Evolutionary conservation across 53 echinoderm and acorn worm species (phyloP).

Genomic region (Glandiceps talaboti): DNA sequence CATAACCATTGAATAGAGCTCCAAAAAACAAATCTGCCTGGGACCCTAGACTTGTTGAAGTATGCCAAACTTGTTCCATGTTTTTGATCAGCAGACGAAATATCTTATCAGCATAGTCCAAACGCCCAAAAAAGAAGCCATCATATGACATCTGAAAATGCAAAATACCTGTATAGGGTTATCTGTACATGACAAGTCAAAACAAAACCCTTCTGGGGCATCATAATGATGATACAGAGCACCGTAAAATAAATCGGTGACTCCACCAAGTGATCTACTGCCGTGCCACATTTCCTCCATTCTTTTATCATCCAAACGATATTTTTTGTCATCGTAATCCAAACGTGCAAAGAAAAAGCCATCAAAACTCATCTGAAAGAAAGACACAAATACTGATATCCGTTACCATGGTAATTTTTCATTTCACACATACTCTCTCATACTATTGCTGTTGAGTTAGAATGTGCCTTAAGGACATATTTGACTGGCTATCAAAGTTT

Average conservation of each 20-base stretch:
- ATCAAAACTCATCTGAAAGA: slow-evolving; percentile 96
- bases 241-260: slow-evolving; percentile 68
- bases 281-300: slow-evolving; percentile 91
- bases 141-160: slow-evolving; percentile 29
- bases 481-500: too few relatives aligned
- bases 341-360: slow-evolving; percentile 89
- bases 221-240: slow-evolving; percentile 59
- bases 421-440: too few relatives aligned
- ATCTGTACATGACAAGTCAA: slow-evolving; percentile 50
- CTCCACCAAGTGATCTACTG: slow-evolving; percentile 42
- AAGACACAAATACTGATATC: too few relatives aligned
- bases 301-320: slow-evolving; percentile 27
- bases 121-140: slow-evolving; percentile 26
- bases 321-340: slow-evolving; percentile 43
- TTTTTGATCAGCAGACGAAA: slow-evolving; percentile 9
- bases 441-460: too few relatives aligned
- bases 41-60: slow-evolving; percentile 18
- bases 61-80: slow-evolving; percentile 31
- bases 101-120: slow-evolving; percentile 19
- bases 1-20: slow-evolving; percentile 20
- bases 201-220: slow-evolving; percentile 80
- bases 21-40: slow-evolving; percentile 17
- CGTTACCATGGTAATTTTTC: too few relatives aligned
- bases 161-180: slow-evolving; percentile 73
- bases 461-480: too few relatives aligned